Percentiles rank a stretch among this genome's conserved stretches.
Conservation (phyloP, 2,113 vertebrate genomes). For the Pipa parva region DNA sequence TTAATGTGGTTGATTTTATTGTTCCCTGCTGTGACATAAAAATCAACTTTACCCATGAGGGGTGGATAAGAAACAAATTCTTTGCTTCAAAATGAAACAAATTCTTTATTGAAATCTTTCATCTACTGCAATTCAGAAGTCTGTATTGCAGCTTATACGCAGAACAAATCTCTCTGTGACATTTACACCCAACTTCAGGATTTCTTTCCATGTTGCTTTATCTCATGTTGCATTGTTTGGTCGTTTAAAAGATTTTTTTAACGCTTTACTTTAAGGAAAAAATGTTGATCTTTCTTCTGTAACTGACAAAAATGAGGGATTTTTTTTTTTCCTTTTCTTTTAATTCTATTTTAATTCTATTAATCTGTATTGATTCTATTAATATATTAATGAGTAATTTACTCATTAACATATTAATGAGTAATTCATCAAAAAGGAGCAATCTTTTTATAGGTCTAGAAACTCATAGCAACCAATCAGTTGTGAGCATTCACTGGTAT, state of each 20-base stretch:
- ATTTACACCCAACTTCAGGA: neutral
- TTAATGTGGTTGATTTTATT: slow-evolving; percentile 22
- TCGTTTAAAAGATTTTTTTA: neutral
- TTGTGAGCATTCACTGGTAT: too few relatives aligned
- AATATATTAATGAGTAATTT: too few relatives aligned
- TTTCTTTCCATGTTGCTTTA: neutral
- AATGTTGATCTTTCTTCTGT: too few relatives aligned
- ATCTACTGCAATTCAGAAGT: slow-evolving; percentile 3
- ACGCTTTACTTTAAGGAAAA: neutral
- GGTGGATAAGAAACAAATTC: slow-evolving; percentile 3
- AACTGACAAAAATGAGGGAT: too few relatives aligned
- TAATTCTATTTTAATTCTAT: too few relatives aligned
- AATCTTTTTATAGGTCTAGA: too few relatives aligned
- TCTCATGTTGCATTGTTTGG: neutral
- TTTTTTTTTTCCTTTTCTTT: too few relatives aligned
- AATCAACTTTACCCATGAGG: slow-evolving; percentile 19
- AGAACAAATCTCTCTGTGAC: neutral
- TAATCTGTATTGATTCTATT: too few relatives aligned
- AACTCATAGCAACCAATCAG: too few relatives aligned
- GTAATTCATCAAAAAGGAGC: too few relatives aligned
- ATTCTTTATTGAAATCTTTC: slow-evolving; percentile 7
- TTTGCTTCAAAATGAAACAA: slow-evolving; percentile 6
- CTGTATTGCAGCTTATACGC: neutral
- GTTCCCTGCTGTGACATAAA: slow-evolving; percentile 28
- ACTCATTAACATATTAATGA: too few relatives aligned